phyloP scores from a whole-genome alignment of 2,113 vertebrate species.

The Felis chaus region DNA sequence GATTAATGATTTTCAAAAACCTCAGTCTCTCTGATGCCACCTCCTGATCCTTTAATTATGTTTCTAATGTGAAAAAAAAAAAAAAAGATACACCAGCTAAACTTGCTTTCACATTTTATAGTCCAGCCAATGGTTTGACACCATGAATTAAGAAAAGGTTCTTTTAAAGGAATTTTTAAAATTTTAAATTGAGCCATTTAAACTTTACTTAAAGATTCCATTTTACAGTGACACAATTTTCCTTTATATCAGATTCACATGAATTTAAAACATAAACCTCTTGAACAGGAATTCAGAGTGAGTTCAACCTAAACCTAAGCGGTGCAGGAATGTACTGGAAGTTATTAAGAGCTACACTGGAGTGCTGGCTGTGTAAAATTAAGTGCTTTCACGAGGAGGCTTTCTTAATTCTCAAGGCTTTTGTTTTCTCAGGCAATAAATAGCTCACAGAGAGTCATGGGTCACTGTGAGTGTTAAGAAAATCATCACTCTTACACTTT shows the following conservation, averaged over 20 bases:
- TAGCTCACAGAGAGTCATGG: conserved; percentile 15
- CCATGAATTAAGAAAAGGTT: conserved; percentile 37
- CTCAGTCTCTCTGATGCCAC: neutral
- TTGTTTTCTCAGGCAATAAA: conserved; percentile 66
- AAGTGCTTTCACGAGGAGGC: conserved; percentile 83
- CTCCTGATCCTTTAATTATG: conserved; percentile 32
- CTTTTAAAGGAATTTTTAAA: conserved; percentile 29
- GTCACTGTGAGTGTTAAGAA: conserved; percentile 10
- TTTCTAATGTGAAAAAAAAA: conserved; percentile 19
- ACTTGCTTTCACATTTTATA: conserved; percentile 39
- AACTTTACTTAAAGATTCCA: conserved; percentile 72
- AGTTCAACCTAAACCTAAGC: conserved; percentile 70
- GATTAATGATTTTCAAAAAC: conserved; percentile 15
- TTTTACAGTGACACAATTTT: conserved; percentile 49
- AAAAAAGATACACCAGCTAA: neutral
- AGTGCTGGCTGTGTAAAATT: conserved; percentile 82
- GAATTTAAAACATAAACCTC: conserved; percentile 63
- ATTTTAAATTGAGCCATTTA: conserved; percentile 38
- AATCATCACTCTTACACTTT: conserved; percentile 47
- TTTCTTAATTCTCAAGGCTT: conserved; percentile 44
- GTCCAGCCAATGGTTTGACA: conserved; percentile 22
- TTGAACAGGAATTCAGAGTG: conserved; percentile 71
- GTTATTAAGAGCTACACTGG: conserved; percentile 64
- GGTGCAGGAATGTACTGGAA: conserved; percentile 36
- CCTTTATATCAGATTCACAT: conserved; percentile 74